Evolutionary conservation across 1,140 invertebrate species (phyloP), one percentile per base, ranked within the genome.

Genomic region (Meteorus sp.): DNA sequence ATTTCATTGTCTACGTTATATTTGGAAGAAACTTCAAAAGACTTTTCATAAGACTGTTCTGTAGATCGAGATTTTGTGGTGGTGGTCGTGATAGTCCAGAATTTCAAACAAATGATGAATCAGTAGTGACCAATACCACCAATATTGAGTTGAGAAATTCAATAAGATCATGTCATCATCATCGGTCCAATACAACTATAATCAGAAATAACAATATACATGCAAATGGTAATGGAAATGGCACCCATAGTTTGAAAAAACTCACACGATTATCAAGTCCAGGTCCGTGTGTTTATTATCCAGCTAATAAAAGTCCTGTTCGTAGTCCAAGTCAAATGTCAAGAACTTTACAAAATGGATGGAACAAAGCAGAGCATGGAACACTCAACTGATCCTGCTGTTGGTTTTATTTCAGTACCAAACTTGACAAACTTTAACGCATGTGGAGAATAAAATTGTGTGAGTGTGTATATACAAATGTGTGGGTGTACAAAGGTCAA

Each of bases 1-100:
- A 98, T 76, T 98, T 98, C 74, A 88, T 98, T 50, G 95, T 98
- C 60, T 98, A 98, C 79, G 95, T 97, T 58, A 94, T 96, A 31
- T 97, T 97, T 73, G 96, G 95, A 0, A 92, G 96, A 71, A 97
- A 98, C 73, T 98, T 98, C 79, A 92, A 95, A 69, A 84, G 91
- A 33, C 86, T 94, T 54, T 95, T 95, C 77, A 81, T 95, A 54
- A 86, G 90, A 67, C 85, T 94, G 68, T 95, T 96, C 79, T 95
- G 92, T 76, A 85, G 85, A 41, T 81, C 85, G 17, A 78, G 80
- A 2, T 55, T 82, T 3, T 79, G 85, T 61, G 77, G 79, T 43
- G 74, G 79, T 23, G 86, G 85, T 61, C 73, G 85, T 45, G 88
- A 89, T 60, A 86, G 89, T 59, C 84, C 89, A 55, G 86, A 91